These are phyloP conservation scores for Regulus satrapa DNA, from an alignment of 2,113 vertebrate species.

Conservation along the genomic window DNA sequence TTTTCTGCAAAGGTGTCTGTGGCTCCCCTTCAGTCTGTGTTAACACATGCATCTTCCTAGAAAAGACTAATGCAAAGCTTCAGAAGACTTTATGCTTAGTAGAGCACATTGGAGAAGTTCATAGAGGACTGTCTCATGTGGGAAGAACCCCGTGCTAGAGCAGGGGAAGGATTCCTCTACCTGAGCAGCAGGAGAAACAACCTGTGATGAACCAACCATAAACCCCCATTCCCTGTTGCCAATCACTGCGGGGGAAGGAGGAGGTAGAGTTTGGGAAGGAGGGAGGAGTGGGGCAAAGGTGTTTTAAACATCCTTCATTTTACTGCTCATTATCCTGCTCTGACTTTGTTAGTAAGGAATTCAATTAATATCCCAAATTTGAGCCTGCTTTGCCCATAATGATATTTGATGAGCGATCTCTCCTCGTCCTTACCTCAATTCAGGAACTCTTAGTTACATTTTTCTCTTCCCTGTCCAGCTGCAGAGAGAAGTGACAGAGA, in stretches of 20 bases:
- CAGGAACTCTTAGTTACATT: background rate
- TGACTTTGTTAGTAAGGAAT: background rate
- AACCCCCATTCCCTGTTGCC: no score
- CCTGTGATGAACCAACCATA: background rate
- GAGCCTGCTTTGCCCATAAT: background rate
- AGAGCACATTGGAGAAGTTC: background rate
- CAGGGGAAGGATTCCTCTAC: background rate
- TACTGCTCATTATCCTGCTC: background rate
- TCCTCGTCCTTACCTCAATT: background rate
- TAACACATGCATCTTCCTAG: background rate
- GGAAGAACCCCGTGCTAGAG: background rate
- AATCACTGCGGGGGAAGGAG: accelerated
- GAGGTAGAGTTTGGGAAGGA: background rate
- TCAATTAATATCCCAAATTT: background rate
- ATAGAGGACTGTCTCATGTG: background rate
- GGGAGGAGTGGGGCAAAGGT: background rate
- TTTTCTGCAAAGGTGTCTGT: background rate
- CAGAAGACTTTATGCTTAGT: background rate
- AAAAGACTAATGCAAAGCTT: background rate
- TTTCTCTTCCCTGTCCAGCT: background rate
- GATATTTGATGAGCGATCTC: background rate
- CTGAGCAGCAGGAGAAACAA: background rate
- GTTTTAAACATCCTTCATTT: background rate
- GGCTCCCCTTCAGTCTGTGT: background rate
- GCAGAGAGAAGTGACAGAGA: background rate